Conservation (phyloP, 64 coral and sea anemone genomes). For the Catalaphyllia jardinei region DNA sequence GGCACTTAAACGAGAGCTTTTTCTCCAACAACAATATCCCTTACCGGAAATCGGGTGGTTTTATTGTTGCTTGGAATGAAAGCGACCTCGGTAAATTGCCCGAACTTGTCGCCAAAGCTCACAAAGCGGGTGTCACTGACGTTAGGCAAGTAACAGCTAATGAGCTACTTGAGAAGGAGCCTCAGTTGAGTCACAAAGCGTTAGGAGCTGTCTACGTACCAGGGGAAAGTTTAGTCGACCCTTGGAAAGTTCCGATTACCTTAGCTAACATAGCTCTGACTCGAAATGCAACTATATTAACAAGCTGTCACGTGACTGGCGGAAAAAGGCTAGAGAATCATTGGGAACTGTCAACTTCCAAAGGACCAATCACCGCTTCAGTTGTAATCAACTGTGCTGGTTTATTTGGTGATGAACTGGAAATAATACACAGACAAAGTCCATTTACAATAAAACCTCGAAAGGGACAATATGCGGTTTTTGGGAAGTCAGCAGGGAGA, state of each 20-base stretch:
- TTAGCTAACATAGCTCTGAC: slow-evolving; percentile 50
- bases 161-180: slow-evolving; percentile 57
- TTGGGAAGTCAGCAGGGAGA: slow-evolving; percentile 63
- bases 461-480: slow-evolving; percentile 80
- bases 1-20: slow-evolving; percentile 58
- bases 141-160: slow-evolving; percentile 56
- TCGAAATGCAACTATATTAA: slow-evolving; percentile 32
- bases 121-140: slow-evolving; percentile 41
- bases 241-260: slow-evolving; percentile 66
- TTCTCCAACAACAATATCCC: slow-evolving; percentile 52
- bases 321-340: slow-evolving; percentile 27
- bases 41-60: slow-evolving; percentile 65
- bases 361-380: slow-evolving; percentile 48
- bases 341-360: slow-evolving; percentile 55
- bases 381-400: slow-evolving; percentile 79
- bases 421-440: slow-evolving; percentile 47
- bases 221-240: slow-evolving; percentile 63
- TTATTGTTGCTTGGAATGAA: slow-evolving; percentile 74
- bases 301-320: slow-evolving; percentile 47
- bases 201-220: slow-evolving; percentile 69
- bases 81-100: slow-evolving; percentile 47
- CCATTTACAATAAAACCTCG: slow-evolving; percentile 84
- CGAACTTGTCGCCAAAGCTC: slow-evolving; percentile 37
- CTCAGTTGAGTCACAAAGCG: slow-evolving; percentile 36
- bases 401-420: slow-evolving; percentile 74